Conservation (phyloP, 2,113 vertebrate genomes). For the Anolis carolinensis region DNA sequence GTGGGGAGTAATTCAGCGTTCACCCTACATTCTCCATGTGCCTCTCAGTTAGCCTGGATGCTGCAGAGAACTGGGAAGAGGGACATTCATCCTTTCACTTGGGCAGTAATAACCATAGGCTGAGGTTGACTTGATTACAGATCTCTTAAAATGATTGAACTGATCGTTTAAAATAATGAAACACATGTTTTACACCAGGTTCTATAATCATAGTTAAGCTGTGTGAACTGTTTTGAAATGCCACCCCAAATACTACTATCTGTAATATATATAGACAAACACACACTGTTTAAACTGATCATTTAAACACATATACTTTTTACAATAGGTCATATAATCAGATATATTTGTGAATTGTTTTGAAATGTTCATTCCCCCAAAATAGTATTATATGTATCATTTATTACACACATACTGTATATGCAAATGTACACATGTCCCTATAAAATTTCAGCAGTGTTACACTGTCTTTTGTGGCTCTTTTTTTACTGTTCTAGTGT, state of each 20-base stretch:
- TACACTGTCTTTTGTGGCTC: fast-evolving
- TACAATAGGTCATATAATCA: background rate
- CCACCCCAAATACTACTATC: background rate
- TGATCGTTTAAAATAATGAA: background rate
- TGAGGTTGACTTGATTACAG: background rate
- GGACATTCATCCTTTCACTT: no score
- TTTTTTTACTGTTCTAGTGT: slow-evolving; percentile 53
- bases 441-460: background rate
- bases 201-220: no score
- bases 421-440: no score
- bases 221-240: background rate
- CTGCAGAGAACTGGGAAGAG: no score
- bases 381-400: background rate
- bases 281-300: background rate
- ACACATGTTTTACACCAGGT: background rate
- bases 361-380: background rate
- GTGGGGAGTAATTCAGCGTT: no score
- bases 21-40: no score
- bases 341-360: background rate
- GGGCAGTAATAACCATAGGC: background rate
- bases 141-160: background rate
- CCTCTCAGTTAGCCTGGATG: no score
- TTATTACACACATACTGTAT: background rate
- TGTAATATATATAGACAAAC: no score
- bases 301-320: slow-evolving; percentile 3